Evolutionary conservation across 1,140 invertebrate species (phyloP), one percentile per base, ranked within the genome.

Genomic region (Paraescarpia echinospica): DNA sequence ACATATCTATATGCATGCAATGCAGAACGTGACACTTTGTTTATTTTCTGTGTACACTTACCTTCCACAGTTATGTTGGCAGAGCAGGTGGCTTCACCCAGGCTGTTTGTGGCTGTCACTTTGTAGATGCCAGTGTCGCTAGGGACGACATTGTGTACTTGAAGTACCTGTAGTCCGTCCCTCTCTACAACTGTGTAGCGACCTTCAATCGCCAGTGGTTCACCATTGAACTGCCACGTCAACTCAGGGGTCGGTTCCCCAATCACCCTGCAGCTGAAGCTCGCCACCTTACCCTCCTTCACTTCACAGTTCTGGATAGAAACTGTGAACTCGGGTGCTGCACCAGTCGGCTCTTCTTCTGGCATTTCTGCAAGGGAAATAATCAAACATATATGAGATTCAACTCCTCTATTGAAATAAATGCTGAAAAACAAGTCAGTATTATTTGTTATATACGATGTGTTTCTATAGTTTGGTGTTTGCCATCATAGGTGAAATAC

Each of bases 221-320:
- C 91, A 89, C 94, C 94, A 92, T 95, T 95, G 91, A 94, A 97
- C 4, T 98, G 96, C 98, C 98, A 99, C 93, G 97, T 97, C 2
- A 99, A 97, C 94, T 98, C 98, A 35, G 98, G 98, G 95, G 98
- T 98, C 0, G 98, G 98, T 96, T 98, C 98, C 27, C 98, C 98
- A 89, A 98, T 97, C n/a, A 99, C 98, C 96, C 98, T 98, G 95
- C 98, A 98, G 92, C 97, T 96, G 93, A 99, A 98, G 77, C 98
- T 97, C 59, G 98, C 97, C 12, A 97, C 97, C 95, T 98, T 98
- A 2, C 98, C 98, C 95, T 98, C 98, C 48, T 97, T 96, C 6
- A 98, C 98, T 94, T 98, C 59, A 77, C 59, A 77, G 59, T 77
- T 77, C 59, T 77, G 59, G 59, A 77, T 77, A 27, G 18, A 77